These are phyloP conservation scores for Cryptomyrus ogoouensis DNA, from an alignment of 2,113 vertebrate species.

Conservation along the genomic window DNA sequence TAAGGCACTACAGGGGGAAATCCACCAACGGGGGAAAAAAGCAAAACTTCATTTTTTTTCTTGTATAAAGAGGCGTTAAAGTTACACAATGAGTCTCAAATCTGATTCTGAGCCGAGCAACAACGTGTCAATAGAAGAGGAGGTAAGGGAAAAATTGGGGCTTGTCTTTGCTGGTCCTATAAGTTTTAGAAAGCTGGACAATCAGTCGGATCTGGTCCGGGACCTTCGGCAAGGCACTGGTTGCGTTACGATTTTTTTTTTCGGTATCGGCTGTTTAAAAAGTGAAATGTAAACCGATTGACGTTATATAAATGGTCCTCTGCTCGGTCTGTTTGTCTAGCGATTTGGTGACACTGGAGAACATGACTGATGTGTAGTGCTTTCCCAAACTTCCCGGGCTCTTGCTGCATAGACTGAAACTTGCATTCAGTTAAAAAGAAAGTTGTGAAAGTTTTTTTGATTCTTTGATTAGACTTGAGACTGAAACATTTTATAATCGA, in stretches of 20 bases:
- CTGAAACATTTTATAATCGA: background rate
- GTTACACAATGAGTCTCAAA: conserved; percentile 50
- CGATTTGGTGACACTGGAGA: background rate
- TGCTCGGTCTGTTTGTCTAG: background rate
- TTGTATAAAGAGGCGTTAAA: conserved; percentile 45
- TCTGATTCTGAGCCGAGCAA: conserved; percentile 47
- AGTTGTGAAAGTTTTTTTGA: background rate
- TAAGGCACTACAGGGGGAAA: conserved; percentile 44
- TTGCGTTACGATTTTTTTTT: background rate
- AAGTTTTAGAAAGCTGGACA: conserved; percentile 3
- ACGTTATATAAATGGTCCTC: background rate
- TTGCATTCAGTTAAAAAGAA: background rate
- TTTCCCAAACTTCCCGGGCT: background rate
- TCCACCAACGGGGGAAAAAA: conserved; percentile 39
- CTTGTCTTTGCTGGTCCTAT: conserved; percentile 21
- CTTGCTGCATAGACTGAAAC: background rate
- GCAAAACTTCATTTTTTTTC: conserved; percentile 24
- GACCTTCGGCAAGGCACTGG: background rate
- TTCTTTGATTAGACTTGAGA: background rate
- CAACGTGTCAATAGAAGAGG: conserved; percentile 48
- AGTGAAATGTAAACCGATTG: background rate
- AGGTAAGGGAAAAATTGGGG: conserved; percentile 43
- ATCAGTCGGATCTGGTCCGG: background rate
- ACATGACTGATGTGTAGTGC: background rate
- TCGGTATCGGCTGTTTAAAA: background rate